Conservation (phyloP, 2,888 invertebrate genomes). For the Noctuana brunneofusca region DNA sequence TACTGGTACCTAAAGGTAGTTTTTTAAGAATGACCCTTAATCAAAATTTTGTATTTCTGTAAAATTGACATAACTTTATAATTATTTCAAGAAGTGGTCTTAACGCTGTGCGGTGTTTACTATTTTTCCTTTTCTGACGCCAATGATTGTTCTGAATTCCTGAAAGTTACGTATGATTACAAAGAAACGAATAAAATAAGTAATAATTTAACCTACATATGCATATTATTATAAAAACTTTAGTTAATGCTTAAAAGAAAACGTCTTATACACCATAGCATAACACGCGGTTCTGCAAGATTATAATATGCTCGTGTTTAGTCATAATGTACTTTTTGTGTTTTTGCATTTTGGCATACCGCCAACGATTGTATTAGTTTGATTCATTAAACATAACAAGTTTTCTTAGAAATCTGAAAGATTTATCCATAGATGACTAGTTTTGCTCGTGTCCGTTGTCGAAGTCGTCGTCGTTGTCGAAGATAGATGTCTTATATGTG, state of each 20-base stretch:
- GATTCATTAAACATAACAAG: background rate
- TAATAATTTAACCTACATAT: too few species aligned
- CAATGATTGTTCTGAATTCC: background rate
- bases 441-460: background rate
- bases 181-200: too few species aligned
- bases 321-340: background rate
- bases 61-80: background rate
- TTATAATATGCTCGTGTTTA: background rate
- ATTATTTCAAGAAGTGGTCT: background rate
- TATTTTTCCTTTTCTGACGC: conserved; percentile 11
- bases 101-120: background rate
- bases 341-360: background rate
- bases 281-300: background rate
- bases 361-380: background rate
- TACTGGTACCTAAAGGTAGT: background rate
- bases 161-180: background rate
- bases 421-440: background rate
- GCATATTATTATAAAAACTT: too few species aligned
- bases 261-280: too few species aligned
- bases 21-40: background rate
- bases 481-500: too few species aligned
- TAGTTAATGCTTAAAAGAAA: too few species aligned
- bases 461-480: too few species aligned
- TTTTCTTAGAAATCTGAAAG: too few species aligned
- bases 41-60: background rate